Evolutionary conservation across 2,113 vertebrate genomes (phyloP).

Genomic region (Psophia crepitans): DNA sequence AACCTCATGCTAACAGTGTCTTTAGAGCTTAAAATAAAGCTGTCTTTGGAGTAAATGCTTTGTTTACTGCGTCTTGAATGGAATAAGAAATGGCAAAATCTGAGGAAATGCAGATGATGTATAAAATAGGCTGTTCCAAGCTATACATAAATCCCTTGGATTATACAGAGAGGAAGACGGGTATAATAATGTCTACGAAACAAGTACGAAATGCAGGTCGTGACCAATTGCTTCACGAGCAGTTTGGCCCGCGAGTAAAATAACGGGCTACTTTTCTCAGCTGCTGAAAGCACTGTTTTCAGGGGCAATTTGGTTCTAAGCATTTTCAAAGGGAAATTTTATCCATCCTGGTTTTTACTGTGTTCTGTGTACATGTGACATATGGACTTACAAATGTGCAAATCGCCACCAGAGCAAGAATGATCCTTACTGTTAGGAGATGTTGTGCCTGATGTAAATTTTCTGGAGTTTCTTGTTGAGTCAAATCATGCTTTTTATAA

Average conservation of each 20-base stretch:
- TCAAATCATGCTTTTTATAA: not conserved
- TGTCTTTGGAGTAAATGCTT: fast-evolving
- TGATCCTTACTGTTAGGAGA: fast-evolving
- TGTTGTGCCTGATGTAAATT: fast-evolving
- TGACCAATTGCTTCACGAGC: not conserved
- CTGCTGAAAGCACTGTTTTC: not conserved
- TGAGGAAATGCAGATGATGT: not conserved
- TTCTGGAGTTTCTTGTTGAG: not conserved
- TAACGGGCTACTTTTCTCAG: not conserved
- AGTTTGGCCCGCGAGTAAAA: not conserved
- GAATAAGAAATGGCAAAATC: not conserved
- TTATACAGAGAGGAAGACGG: not conserved
- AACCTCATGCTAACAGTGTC: not conserved
- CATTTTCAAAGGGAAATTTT: not conserved
- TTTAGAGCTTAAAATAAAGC: not conserved
- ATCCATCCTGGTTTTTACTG: not conserved
- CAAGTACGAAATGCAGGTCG: not conserved
- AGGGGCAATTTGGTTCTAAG: not conserved
- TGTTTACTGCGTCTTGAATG: not conserved
- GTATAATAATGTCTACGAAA: fast-evolving
- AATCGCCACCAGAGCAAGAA: not conserved
- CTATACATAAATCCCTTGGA: not conserved
- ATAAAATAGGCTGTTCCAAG: not conserved
- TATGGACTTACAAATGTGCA: not conserved
- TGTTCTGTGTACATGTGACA: not conserved